These are phyloP conservation scores for Dryoscopus gambensis DNA, from an alignment of 2,113 vertebrate genomes.

Conservation along the genomic window DNA sequence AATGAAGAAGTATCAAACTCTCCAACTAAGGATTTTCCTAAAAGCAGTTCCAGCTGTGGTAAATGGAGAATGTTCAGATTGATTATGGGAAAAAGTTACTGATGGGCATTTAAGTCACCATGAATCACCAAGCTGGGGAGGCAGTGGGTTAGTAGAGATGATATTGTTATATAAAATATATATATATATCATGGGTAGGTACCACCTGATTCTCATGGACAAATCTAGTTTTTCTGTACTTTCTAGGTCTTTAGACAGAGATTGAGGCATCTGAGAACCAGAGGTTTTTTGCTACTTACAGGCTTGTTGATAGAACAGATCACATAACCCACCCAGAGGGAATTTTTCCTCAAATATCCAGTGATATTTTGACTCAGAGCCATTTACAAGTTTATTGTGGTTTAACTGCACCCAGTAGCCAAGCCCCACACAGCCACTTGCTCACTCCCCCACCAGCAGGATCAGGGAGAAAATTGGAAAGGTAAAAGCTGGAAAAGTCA, in stretches of 20 bases:
- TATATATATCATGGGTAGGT: neutral
- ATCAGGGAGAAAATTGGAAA: neutral
- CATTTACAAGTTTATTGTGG: neutral
- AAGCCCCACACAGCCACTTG: neutral
- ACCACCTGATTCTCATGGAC: neutral
- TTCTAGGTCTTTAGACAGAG: neutral
- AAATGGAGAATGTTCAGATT: neutral
- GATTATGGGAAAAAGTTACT: neutral
- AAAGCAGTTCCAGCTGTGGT: neutral
- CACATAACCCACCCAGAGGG: neutral
- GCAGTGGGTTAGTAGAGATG: neutral
- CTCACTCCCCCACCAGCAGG: neutral
- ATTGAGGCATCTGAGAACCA: neutral
- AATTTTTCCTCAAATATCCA: neutral
- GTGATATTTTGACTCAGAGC: neutral
- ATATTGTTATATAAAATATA: neutral
- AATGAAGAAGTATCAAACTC: neutral
- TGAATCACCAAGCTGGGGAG: neutral
- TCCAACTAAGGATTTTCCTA: neutral
- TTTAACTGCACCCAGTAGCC: neutral
- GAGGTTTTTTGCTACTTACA: neutral
- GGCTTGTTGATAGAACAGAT: neutral
- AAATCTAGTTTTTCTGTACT: neutral
- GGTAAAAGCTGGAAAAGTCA: neutral
- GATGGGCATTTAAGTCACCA: neutral